Base-by-base conservation (phyloP, 2,113 vertebrate genomes). In the Leptodactylus fuscus region DNA sequence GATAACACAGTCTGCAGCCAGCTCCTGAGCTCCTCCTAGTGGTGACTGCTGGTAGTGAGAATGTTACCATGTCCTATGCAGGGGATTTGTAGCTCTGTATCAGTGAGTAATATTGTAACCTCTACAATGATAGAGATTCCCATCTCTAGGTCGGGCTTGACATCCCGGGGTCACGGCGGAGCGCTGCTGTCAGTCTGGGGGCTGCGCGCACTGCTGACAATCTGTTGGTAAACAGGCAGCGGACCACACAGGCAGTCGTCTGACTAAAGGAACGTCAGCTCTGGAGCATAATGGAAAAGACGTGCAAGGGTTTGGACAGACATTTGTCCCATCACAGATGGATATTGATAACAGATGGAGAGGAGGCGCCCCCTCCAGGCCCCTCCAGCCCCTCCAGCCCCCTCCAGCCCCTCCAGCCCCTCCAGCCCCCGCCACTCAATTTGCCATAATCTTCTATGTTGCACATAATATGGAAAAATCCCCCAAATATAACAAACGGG, bases 291-390 rank as follows among this genome's bases (percentile, higher is more conserved):
- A 85, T 85, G 83, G 83, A 80, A 80, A 85, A 71, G 36, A 44
- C 38, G 32, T 29, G 65, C 18, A 20, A 13, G 55, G 32, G 10
- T 69, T 69, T 51, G 48, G 60, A 85, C 44, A 70, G 44, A 80
- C 76, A 71, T 41, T 5, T 58, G 76, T 85, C 44, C 76, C 75
- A 71, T 80, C 48, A 75, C 53, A 69, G 27, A 38, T 18, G 24
- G 41, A 85, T 71, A 85, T 85, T 85, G 75, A 79, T 85, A 85
- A 80, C 76, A 85, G 62, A 71, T 85, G 83, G 34, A 44, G 6
- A 29, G 22, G 10, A 58, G 34, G 46, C 34, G 36, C 55, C n/a
- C 58, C 2, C 74, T 16, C 74, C 15, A n/a, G n/a, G n/a, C n/a
- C n/a, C n/a, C n/a, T n/a, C 13, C 12, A 1, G 27, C 12, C 51